Percentiles rank a stretch among this genome's conserved stretches.
Conservation (phyloP, 1,140 invertebrate genomes). For the Diplogasteroides magnus region DNA sequence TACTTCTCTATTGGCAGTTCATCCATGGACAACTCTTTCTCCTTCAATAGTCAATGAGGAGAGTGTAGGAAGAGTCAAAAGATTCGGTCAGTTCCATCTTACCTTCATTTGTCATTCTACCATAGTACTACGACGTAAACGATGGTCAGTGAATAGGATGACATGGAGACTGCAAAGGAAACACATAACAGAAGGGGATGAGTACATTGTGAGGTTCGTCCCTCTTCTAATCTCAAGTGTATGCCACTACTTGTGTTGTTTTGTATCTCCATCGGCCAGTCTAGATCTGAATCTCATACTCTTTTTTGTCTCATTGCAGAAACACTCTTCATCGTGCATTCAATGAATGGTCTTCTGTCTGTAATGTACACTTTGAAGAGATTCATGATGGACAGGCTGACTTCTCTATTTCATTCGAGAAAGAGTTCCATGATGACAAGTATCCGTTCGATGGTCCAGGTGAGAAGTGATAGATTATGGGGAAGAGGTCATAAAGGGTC, state of each 20-base stretch:
- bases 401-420: conserved; percentile 38
- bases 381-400: conserved; percentile 29
- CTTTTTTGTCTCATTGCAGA: conserved; percentile 20
- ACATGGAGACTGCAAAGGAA: not conserved
- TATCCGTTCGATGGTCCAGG: conserved; percentile 48
- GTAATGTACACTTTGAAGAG: conserved; percentile 38
- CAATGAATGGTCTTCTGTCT: conserved; percentile 43
- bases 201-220: not conserved
- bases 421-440: conserved; percentile 44
- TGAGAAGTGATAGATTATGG: too few species aligned
- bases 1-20: too few species aligned
- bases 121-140: not conserved
- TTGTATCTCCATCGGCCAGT: not conserved
- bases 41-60: too few species aligned
- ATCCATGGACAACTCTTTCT: too few species aligned
- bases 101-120: too few species aligned
- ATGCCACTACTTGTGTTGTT: not conserved
- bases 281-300: not conserved
- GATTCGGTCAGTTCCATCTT: too few species aligned
- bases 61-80: too few species aligned
- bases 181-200: not conserved
- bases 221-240: not conserved
- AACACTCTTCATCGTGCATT: conserved; percentile 51
- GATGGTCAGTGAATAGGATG: not conserved
- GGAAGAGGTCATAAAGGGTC: not conserved